Evolutionary conservation across 2,797 vertebrate species (phyloP).

Genomic region (Benthosema pterotum): DNA sequence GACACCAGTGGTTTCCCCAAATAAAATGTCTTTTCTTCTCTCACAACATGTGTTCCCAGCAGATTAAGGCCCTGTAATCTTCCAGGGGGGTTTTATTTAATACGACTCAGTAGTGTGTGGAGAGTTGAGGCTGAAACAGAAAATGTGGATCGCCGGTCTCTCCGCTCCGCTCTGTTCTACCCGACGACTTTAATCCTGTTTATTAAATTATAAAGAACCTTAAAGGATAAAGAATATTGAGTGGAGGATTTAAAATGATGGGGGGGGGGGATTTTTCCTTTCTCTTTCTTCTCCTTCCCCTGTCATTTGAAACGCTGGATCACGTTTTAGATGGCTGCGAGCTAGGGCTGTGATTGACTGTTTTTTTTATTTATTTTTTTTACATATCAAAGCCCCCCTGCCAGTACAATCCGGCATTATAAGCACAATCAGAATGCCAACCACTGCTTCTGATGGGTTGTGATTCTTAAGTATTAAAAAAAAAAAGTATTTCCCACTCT

Average conservation of each 20-base stretch:
- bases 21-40: conserved; percentile 94
- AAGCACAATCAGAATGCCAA: conserved; percentile 30
- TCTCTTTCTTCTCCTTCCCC: conserved; percentile 40
- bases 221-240: conserved; percentile 86
- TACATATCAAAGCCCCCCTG: conserved; percentile 51
- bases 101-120: conserved; percentile 73
- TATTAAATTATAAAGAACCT: conserved; percentile 91
- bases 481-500: conserved; percentile 69
- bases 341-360: conserved; percentile 68
- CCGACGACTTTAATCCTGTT: conserved; percentile 85
- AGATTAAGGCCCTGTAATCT: conserved; percentile 90
- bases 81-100: conserved; percentile 71
- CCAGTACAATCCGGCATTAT: conserved; percentile 57
- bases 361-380: conserved; percentile 45
- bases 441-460: conserved; percentile 38
- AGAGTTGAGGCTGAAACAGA: conserved; percentile 77
- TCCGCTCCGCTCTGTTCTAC: conserved; percentile 68
- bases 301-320: conserved; percentile 81
- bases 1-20: conserved; percentile 83
- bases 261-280: conserved; percentile 68
- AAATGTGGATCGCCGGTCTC: conserved; percentile 70
- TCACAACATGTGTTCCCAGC: conserved; percentile 87
- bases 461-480: conserved; percentile 62
- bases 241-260: conserved; percentile 83
- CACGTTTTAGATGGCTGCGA: conserved; percentile 72